These are phyloP conservation scores for Chesias legatella DNA, from an alignment of 2,888 invertebrate genomes.

Conservation along the genomic window DNA sequence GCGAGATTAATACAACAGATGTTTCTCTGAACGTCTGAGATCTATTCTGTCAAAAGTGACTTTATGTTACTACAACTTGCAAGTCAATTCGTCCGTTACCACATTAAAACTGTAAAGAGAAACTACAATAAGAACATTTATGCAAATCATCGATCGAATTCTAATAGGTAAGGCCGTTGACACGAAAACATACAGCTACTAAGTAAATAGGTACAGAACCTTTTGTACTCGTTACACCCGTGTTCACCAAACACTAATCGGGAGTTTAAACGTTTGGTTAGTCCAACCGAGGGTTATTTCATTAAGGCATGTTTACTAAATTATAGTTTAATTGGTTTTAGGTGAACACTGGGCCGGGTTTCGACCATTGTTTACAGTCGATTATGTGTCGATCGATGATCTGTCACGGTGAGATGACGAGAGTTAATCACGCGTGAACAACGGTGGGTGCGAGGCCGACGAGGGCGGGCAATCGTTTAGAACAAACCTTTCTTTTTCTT, in stretches of 20 bases:
- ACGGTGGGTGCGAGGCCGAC: conserved; percentile 67
- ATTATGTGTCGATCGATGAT: conserved; percentile 34
- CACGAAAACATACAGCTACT: conserved; percentile 23
- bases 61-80: conserved; percentile 4
- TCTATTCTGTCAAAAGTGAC: conserved; percentile 29
- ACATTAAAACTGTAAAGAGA: conserved; percentile 23
- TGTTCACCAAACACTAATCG: too few species aligned
- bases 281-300: background rate
- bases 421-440: conserved; percentile 63
- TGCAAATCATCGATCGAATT: conserved; percentile 32
- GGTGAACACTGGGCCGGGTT: conserved; percentile 2
- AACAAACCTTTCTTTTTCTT: conserved; percentile 96
- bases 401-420: conserved; percentile 32
- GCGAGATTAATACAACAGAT: conserved; percentile 32
- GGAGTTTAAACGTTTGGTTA: too few species aligned
- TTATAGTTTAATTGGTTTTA: too few species aligned
- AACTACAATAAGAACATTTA: conserved; percentile 25
- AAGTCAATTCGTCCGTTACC: conserved; percentile 17
- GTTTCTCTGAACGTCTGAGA: conserved; percentile 44
- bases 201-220: conserved; percentile 31
- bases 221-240: conserved; percentile 10
- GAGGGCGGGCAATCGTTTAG: conserved; percentile 71
- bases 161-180: conserved; percentile 13
- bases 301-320: background rate
- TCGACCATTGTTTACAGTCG: conserved; percentile 22